Evolutionary conservation across 1,140 invertebrate species (phyloP).

Genomic region (Drosophila sucinea): DNA sequence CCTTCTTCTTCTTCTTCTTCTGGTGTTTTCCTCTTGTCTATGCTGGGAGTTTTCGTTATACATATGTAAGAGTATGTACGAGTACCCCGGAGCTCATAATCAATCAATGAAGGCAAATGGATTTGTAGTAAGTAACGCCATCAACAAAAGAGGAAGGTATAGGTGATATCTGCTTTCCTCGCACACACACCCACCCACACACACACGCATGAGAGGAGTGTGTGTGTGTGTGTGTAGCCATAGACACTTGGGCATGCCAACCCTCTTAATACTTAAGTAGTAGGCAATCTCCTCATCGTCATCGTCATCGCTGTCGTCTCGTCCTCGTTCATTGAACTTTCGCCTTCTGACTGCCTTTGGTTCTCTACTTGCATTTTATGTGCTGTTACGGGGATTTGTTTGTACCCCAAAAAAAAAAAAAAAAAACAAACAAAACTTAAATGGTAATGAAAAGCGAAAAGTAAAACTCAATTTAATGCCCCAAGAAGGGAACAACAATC

Average conservation of each 20-base stretch:
- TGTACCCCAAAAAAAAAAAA: not conserved
- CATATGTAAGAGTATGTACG: not conserved
- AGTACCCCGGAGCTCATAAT: slow-evolving; percentile 53
- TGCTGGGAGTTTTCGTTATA: slow-evolving; percentile 8
- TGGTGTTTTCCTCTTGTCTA: slow-evolving; percentile 33
- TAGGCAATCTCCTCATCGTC: slow-evolving; percentile 42
- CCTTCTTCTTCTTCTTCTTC: not conserved
- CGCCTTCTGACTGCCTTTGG: slow-evolving; percentile 25
- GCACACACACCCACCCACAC: slow-evolving; percentile 18
- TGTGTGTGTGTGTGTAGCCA: not conserved
- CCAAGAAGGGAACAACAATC: slow-evolving; percentile 7
- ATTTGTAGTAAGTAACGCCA: slow-evolving; percentile 59
- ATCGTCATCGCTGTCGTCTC: slow-evolving; percentile 32
- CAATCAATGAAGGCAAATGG: slow-evolving; percentile 78
- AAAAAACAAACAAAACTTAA: slow-evolving; percentile 34
- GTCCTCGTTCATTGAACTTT: slow-evolving; percentile 65
- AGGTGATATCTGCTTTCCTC: slow-evolving; percentile 9
- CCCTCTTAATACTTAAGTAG: slow-evolving; percentile 72
- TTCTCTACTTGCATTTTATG: slow-evolving; percentile 5
- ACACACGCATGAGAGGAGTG: not conserved
- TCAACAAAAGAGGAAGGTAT: slow-evolving; percentile 31
- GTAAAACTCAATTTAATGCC: slow-evolving; percentile 28
- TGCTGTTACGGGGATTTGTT: not conserved
- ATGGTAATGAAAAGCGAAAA: slow-evolving; percentile 10
- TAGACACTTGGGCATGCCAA: slow-evolving; percentile 28